Evolutionary conservation across 2,113 vertebrate genomes (phyloP), one percentile per base, ranked within the genome.

Genomic region (Peromyscus californicus): DNA sequence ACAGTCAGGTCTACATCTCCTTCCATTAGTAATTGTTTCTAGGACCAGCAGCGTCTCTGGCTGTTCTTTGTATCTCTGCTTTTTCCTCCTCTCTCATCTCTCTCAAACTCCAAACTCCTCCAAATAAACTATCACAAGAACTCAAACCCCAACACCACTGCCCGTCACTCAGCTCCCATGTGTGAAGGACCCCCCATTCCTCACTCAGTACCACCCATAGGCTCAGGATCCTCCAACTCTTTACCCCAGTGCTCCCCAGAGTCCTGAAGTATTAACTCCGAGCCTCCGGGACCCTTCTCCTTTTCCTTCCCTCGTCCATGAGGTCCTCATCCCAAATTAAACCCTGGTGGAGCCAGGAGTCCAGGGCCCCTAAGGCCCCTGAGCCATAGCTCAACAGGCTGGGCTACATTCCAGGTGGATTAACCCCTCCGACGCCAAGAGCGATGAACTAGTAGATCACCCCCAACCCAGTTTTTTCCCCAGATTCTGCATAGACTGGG

Each of bases 331-430:
- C 96, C 95, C 90, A 84, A 89, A 51, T 93, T 93, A 94, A 95
- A 33, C 88, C 79, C 92, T 92, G 87, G 87, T 96, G 82, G 96
- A 97, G 84, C 97, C 97, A 97, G 98, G 97, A 97, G 98, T 98
- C 90, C 95, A 29, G 83, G 96, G 95, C 89, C 93, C 96, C 92
- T 94, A 87, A 97, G 97, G 97, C 97, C 97, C 97, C 96, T 97
- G 95, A 93, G 97, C 97, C 97, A 97, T 36, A 98, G 96, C 96
- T 97, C 96, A 97, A 98, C 98, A 97, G 97, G 98, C 97, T 70
- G 31, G 97, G 98, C 96, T 85, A 97, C 98, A 98, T 98, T 98
- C 97, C 98, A 98, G 70, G 69, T 98, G 75, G 90, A 97, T 98
- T 98, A 98, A 98, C 98, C 97, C 97, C 69, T 98, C 96, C 90